Percentiles rank a stretch among this genome's conserved stretches.
Conservation (phyloP, 2,888 invertebrate genomes). For the Drosophila recens region DNA sequence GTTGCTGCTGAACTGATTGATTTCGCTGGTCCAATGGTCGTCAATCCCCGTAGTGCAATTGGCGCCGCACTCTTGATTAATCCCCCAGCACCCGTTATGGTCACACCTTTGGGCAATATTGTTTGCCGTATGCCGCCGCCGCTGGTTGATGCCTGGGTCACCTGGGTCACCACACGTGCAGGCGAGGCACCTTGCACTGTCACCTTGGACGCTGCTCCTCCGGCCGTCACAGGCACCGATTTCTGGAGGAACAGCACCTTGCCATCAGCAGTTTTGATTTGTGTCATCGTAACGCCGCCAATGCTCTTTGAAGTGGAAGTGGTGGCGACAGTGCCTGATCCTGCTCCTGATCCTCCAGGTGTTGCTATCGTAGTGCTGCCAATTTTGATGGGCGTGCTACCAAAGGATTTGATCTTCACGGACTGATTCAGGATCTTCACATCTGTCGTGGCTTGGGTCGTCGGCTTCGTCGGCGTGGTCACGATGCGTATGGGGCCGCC, state of each 20-base stretch:
- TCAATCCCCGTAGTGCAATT: conserved; percentile 51
- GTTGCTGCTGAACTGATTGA: conserved; percentile 5
- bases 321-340: conserved; percentile 25
- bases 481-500: conserved; percentile 37
- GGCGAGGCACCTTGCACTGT: conserved; percentile 11
- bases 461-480: conserved; percentile 37
- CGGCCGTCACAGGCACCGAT: conserved; percentile 35
- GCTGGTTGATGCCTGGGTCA: conserved; percentile 16
- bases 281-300: conserved; percentile 59
- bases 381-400: conserved; percentile 45
- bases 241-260: conserved; percentile 86
- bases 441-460: conserved; percentile 43
- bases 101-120: conserved; percentile 59
- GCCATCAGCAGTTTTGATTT: conserved; percentile 84
- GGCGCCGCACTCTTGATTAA: conserved; percentile 48
- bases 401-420: conserved; percentile 32
- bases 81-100: conserved; percentile 43
- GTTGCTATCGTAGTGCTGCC: conserved; percentile 69
- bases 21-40: conserved; percentile 27
- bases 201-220: conserved; percentile 9
- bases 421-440: conserved; percentile 69
- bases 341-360: conserved; percentile 14
- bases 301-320: conserved; percentile 58
- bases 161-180: conserved; percentile 16
- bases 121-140: conserved; percentile 57